These are phyloP conservation scores for Drosophila takahashii DNA, from an alignment of 1,140 invertebrate species.

Conservation along the genomic window DNA sequence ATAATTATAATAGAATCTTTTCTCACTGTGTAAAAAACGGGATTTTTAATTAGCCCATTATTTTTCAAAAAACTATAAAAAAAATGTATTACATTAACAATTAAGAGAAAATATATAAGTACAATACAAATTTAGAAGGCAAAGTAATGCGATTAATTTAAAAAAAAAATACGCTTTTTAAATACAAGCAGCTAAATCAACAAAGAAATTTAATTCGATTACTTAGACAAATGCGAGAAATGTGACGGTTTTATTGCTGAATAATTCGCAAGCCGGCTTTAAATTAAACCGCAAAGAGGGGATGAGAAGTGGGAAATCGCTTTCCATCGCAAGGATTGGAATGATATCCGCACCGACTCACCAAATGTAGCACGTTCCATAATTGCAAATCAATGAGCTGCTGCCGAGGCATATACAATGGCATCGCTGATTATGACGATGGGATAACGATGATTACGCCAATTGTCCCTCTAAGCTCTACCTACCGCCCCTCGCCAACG, in stretches of 20 bases:
- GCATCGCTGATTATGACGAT: slow-evolving; percentile 75
- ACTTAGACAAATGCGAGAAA: background rate
- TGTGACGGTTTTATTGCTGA: slow-evolving; percentile 6
- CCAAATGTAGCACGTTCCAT: slow-evolving; percentile 67
- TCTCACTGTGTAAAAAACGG: too few relatives aligned
- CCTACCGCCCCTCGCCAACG: background rate
- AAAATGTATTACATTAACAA: too few relatives aligned
- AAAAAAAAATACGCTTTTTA: background rate
- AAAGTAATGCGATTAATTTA: background rate
- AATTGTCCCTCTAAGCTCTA: slow-evolving; percentile 63
- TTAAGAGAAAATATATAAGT: too few relatives aligned
- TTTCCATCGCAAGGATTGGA: slow-evolving; percentile 9
- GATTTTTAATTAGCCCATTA: too few relatives aligned
- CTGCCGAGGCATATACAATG: slow-evolving; percentile 64
- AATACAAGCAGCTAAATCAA: background rate
- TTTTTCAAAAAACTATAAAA: too few relatives aligned
- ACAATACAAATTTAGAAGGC: too few relatives aligned
- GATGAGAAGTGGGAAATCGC: background rate
- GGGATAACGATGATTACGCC: slow-evolving; percentile 78
- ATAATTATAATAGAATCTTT: too few relatives aligned
- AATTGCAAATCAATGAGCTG: slow-evolving; percentile 82
- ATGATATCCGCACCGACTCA: slow-evolving; percentile 9
- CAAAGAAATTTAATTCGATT: slow-evolving; percentile 26
- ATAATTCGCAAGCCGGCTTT: slow-evolving; percentile 19
- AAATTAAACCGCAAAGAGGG: slow-evolving; percentile 2